Base-by-base conservation (phyloP, 2,888 invertebrate genomes). In the Dastarcus helophoroides region DNA sequence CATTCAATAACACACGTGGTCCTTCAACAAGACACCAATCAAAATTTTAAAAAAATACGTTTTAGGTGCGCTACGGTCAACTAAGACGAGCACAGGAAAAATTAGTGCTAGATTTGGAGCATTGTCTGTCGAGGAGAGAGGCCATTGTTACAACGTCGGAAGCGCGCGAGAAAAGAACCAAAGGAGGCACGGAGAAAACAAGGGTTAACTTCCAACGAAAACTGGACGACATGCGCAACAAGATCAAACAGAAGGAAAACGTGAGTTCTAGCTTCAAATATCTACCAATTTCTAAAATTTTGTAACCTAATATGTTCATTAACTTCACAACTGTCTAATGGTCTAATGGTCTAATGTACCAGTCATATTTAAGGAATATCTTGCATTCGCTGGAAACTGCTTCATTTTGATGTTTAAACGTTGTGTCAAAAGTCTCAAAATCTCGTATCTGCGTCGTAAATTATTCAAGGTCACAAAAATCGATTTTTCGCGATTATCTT, bases 121-220 rank as follows among this genome's bases (percentile, higher is more conserved):
- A 71, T 43, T 75, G 76, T 41, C 67, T 80, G 3, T 62, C 68
- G 22, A 66, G 76, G 42, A 63, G 79, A 22, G 78, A 78, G 38
- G 64, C 69, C 23, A 76, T 80, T 34, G 65, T 74, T 28, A 67
- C 70, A 16, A 58, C 58, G 16, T 71, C 74, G 1, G 65, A 69
- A 35, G 67, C 69, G 1, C 65, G 67, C 32, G 68, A 73, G 39
- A 70, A 68, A 38, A 56, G 54, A 40, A 56, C 62, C 9, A 50
- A 50, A 33, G 48, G 42, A 8, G 48, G 45, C 3, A 62, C 60
- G 19, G 64, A 59, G 22, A 58, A 60, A 36, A 64, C 64, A 7
- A 62, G 66, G 31, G 56, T 69, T 7, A 60, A 69, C 32, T 63
- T 69, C 31, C 58, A 65, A 28, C 65, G 71, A 38, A 73, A 73